A percentile compares a stretch with the other conserved stretches of the same genome.
These are phyloP conservation scores for Hermaeophaga mercurialis DNA, from an alignment of 2,888 invertebrate species.

Conservation along the genomic window DNA sequence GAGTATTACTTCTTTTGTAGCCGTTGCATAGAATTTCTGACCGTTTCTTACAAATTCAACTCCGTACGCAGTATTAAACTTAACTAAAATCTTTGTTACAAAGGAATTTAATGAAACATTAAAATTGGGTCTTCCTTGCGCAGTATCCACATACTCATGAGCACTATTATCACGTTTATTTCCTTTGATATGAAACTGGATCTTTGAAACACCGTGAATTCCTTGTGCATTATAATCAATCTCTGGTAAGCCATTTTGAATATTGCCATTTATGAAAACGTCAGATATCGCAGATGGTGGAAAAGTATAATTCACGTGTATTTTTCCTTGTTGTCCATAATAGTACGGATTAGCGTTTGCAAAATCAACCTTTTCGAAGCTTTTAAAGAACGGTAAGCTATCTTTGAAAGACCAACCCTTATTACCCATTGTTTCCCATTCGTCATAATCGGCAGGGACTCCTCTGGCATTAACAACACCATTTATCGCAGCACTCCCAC, in stretches of 20 bases:
- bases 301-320: constrained; percentile 13
- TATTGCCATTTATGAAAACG: constrained; percentile 43
- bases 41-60: constrained; percentile 59
- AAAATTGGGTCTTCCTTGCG: constrained; percentile 22
- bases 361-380: constrained; percentile 8
- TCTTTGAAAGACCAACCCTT: constrained; percentile 51
- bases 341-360: neutral
- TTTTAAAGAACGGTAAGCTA: constrained; percentile 56
- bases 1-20: constrained; percentile 65
- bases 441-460: constrained; percentile 79
- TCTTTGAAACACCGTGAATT: constrained; percentile 12
- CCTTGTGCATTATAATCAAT: constrained; percentile 21
- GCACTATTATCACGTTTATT: constrained; percentile 16
- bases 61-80: constrained; percentile 9
- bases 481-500: constrained; percentile 81
- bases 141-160: constrained; percentile 20
- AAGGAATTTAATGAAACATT: constrained; percentile 63
- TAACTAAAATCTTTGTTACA: constrained; percentile 28
- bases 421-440: constrained; percentile 81
- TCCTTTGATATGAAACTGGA: constrained; percentile 24
- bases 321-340: constrained; percentile 10
- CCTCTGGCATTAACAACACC: constrained; percentile 88
- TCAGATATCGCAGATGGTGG: constrained; percentile 10
- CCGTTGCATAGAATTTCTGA: constrained; percentile 65
- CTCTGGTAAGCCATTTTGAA: constrained; percentile 57